Conservation (phyloP, 2,888 invertebrate species). For the Hypomecis punctinalis region DNA sequence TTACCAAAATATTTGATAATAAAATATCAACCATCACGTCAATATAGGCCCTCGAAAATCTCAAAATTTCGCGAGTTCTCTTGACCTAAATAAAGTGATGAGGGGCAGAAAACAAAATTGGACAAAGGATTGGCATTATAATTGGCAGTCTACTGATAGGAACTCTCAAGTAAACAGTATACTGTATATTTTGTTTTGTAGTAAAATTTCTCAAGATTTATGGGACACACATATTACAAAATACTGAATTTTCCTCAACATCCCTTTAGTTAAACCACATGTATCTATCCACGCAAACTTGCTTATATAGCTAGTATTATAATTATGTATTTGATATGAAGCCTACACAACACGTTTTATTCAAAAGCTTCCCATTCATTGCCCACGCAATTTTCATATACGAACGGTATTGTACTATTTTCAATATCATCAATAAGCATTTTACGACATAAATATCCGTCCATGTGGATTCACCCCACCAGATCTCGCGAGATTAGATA, state of each 20-base stretch:
- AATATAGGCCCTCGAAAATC: slow-evolving; percentile 13
- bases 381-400: too few relatives aligned
- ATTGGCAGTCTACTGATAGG: background rate
- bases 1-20: background rate
- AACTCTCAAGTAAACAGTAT: background rate
- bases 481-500: too few relatives aligned
- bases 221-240: too few relatives aligned
- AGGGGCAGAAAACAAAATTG: slow-evolving; percentile 9
- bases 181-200: background rate
- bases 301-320: too few relatives aligned
- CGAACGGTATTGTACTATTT: slow-evolving; percentile 14
- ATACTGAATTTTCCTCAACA: too few relatives aligned
- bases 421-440: slow-evolving; percentile 27
- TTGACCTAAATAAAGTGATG: slow-evolving; percentile 9
- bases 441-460: slow-evolving; percentile 26
- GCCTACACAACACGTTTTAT: too few relatives aligned
- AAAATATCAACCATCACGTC: slow-evolving; percentile 3
- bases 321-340: too few relatives aligned
- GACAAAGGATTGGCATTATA: background rate
- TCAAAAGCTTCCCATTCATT: too few relatives aligned
- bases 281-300: too few relatives aligned
- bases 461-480: too few relatives aligned
- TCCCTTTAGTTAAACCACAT: too few relatives aligned
- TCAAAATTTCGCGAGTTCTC: slow-evolving; percentile 8
- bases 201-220: background rate